phyloP scores from a whole-genome alignment of 2,113 vertebrate genomes.

The Amia ocellicauda region DNA sequence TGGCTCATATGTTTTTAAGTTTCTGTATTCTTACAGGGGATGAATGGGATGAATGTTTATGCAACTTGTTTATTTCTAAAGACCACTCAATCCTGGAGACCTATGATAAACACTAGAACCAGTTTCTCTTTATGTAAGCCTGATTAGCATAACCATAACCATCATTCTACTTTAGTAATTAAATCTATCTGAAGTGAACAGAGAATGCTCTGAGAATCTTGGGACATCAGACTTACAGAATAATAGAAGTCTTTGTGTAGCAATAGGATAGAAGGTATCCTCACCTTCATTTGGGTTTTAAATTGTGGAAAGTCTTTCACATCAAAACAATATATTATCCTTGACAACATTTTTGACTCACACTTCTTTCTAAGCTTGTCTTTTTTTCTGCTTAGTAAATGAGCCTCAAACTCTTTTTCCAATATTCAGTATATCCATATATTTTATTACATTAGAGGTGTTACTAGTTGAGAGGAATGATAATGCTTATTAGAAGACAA shows the following conservation, averaged over 20 bases:
- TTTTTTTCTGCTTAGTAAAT: not conserved
- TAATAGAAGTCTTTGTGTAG: slow-evolving; percentile 38
- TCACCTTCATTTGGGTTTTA: not conserved
- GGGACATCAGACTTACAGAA: slow-evolving; percentile 36
- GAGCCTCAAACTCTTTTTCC: no score
- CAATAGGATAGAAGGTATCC: not conserved
- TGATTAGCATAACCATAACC: slow-evolving; percentile 19
- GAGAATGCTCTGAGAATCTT: slow-evolving; percentile 36
- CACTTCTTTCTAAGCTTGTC: not conserved
- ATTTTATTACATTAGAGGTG: no score
- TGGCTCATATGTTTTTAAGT: no score
- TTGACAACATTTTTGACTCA: no score
- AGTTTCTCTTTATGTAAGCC: slow-evolving; percentile 42
- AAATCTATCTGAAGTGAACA: slow-evolving; percentile 53
- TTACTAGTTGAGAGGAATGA: no score
- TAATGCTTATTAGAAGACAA: no score
- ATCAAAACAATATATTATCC: not conserved
- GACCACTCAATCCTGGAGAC: slow-evolving; percentile 2
- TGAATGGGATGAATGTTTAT: no score
- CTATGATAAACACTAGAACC: slow-evolving; percentile 34
- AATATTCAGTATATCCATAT: no score
- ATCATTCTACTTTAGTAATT: slow-evolving; percentile 47
- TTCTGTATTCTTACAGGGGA: no score
- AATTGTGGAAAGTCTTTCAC: slow-evolving; percentile 3
- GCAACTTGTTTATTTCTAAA: no score